A percentile compares a stretch with the other conserved stretches of the same genome.
phyloP scores from a whole-genome alignment of 1,140 invertebrate species.

The Trichogramma pretiosum region DNA sequence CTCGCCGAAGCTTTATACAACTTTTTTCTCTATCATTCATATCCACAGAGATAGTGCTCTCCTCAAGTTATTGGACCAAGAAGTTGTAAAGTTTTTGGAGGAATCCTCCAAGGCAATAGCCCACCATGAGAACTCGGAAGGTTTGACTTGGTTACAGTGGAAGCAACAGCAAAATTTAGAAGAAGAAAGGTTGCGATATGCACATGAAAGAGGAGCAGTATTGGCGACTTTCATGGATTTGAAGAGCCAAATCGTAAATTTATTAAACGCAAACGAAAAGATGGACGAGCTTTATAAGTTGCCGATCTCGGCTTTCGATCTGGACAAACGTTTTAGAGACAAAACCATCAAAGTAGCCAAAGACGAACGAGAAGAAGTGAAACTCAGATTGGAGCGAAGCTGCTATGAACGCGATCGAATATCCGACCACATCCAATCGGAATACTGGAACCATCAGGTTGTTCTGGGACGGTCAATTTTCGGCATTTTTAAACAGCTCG shows the following conservation, averaged over 20 bases:
- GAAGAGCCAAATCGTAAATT: constrained; percentile 21
- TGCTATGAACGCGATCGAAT: constrained; percentile 35
- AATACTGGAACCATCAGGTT: constrained; percentile 35
- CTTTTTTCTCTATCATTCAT: background rate
- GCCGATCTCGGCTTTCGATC: constrained; percentile 31
- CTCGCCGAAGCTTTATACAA: background rate
- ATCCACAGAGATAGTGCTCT: background rate
- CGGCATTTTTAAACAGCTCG: constrained; percentile 32
- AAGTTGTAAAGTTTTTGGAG: constrained; percentile 1
- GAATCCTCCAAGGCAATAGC: background rate
- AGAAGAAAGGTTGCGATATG: constrained; percentile 18
- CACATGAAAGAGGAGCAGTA: constrained; percentile 19
- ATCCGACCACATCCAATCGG: constrained; percentile 35
- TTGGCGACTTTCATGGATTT: constrained; percentile 23
- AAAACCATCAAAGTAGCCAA: constrained; percentile 30
- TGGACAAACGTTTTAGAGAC: constrained; percentile 27
- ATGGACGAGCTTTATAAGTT: constrained; percentile 25
- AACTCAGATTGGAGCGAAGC: constrained; percentile 30
- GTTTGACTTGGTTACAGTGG: constrained; percentile 33
- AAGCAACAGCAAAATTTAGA: constrained; percentile 12
- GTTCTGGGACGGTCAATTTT: constrained; percentile 37
- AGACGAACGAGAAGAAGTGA: constrained; percentile 35
- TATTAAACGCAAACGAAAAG: constrained; percentile 36
- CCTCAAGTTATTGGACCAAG: background rate
- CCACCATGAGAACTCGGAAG: background rate